Conservation (phyloP, 2,888 invertebrate species). For the Lysandra coridon region DNA sequence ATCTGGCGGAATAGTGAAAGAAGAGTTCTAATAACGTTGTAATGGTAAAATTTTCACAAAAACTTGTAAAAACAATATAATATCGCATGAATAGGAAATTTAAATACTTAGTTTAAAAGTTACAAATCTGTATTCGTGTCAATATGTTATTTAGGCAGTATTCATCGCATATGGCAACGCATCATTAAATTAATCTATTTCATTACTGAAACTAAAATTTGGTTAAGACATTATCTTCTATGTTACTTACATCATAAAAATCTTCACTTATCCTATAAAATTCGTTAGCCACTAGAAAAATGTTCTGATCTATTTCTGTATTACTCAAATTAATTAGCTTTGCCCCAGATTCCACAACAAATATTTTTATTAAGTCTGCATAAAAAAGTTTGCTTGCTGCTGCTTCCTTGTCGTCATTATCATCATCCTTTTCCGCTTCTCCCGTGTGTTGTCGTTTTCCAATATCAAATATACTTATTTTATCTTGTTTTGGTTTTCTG, state of each 20-base stretch:
- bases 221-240: no score
- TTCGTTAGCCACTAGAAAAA: conserved; percentile 68
- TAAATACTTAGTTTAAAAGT: neutral
- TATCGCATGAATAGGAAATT: no score
- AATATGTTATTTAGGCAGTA: neutral
- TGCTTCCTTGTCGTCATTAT: conserved; percentile 49
- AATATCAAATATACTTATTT: conserved; percentile 30
- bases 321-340: conserved; percentile 57
- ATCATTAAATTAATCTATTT: neutral
- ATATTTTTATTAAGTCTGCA: conserved; percentile 66
- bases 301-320: conserved; percentile 62
- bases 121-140: neutral
- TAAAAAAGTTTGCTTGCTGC: conserved; percentile 60
- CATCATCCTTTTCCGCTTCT: conserved; percentile 46
- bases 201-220: no score
- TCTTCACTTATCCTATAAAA: conserved; percentile 76
- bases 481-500: conserved; percentile 30
- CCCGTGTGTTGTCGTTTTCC: conserved; percentile 10
- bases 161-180: neutral
- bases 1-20: conserved; percentile 60
- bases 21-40: neutral
- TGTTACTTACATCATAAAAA: conserved; percentile 76
- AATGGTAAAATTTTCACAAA: no score
- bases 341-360: conserved; percentile 61
- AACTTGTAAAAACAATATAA: no score